Evolutionary conservation across 2,797 vertebrate species (phyloP).

Genomic region (Sebastes wilsoni): DNA sequence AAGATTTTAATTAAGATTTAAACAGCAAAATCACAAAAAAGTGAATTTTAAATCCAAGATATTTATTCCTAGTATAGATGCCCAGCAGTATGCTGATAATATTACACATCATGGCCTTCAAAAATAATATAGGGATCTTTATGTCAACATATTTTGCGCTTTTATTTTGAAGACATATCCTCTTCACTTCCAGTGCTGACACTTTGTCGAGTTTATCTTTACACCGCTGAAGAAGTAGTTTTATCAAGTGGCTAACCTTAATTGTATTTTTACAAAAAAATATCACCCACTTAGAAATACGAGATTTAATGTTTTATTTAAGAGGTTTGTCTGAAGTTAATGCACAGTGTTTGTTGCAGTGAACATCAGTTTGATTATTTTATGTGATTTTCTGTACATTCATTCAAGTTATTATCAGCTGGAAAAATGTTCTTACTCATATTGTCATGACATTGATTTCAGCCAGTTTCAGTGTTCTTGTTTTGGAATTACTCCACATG

Average conservation of each 20-base stretch:
- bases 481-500: neutral
- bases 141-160: neutral
- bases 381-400: neutral
- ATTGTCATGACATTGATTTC: neutral
- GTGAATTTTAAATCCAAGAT: fast-evolving
- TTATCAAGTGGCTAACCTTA: neutral
- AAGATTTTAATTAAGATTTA: neutral
- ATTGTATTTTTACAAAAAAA: neutral
- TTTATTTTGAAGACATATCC: conserved; percentile 10
- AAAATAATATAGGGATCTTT: neutral
- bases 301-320: neutral
- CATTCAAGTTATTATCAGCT: neutral
- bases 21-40: neutral
- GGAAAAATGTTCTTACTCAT: neutral
- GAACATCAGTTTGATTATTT: neutral
- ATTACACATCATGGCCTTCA: fast-evolving
- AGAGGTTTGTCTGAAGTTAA: neutral
- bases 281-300: neutral
- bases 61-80: neutral
- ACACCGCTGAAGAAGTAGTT: neutral
- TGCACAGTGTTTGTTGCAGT: too few species aligned
- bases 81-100: neutral
- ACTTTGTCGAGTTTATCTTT: neutral
- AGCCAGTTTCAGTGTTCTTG: neutral
- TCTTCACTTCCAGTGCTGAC: too few species aligned